Base-by-base conservation (phyloP, 1,140 invertebrate species). In the Saccostrea echinata region DNA sequence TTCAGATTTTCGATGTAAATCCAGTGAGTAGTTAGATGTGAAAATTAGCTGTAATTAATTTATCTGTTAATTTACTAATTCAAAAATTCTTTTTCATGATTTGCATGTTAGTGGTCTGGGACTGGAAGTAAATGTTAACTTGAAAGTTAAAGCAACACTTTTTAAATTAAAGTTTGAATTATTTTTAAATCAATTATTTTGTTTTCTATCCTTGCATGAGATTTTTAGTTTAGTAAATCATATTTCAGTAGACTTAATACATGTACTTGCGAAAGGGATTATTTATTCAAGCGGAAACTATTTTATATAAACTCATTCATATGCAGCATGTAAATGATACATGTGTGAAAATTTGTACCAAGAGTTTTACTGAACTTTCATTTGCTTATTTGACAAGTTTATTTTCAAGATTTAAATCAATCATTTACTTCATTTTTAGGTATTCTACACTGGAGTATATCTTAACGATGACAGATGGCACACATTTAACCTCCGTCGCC, bases 401-500 rank as follows among this genome's bases (percentile, higher is more conserved):
- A 6, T n/a, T 21, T 76, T 76, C 12, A 76, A 76, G 3, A 30
- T 16, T 30, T 76, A 3, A 27, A 76, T 35, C 0, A 27, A 76
- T 35, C 0, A 24, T 13, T 57, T 55, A n/a, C 21, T 27, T 35
- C 9, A 57, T 35, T 53, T 88, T 81, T 76, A 92, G 92, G 88
- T 86, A 24, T 89, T 91, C 27, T 91, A 91, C 83, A 87, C 90
- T 64, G 92, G 92, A 6, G 83, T 90, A 0, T 88, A 92, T n/a
- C 87, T 94, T 71, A 93, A 93, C 89, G 93, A 94, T 85, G 90
- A 93, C 33, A 61, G 91, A 61, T 95, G 94, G 94, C 94, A 95
- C 87, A 94, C 92, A 0, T 24, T 94, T n/a, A 89, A 93, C 80
- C 90, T 94, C 9, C 91, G 89, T 35, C 90, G 94, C 18, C 91